Conservation (phyloP, 2,113 vertebrate genomes). For the Globicephala melas region DNA sequence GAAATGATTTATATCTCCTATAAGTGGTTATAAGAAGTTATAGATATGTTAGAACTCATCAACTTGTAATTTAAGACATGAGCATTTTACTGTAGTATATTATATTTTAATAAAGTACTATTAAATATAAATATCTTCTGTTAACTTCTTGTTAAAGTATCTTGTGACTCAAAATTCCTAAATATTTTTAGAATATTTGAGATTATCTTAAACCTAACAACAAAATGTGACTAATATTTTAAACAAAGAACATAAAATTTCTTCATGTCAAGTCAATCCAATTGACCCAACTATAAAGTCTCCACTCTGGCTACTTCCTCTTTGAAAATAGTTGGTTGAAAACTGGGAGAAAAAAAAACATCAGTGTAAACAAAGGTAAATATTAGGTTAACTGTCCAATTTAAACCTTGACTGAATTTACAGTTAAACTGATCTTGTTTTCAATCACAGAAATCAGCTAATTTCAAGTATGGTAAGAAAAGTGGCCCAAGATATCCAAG, state of each 20-base stretch:
- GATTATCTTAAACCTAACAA: not conserved
- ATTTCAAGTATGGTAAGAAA: not conserved
- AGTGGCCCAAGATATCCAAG: not conserved
- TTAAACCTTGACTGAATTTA: not conserved
- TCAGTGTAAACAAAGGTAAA: not conserved
- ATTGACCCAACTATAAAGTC: not conserved
- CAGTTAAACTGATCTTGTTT: not conserved
- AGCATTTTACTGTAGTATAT: not conserved
- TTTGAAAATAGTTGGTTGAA: not conserved
- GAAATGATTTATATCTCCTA: not conserved
- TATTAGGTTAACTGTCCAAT: not conserved
- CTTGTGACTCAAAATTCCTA: not conserved
- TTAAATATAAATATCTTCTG: not conserved
- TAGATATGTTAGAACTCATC: not conserved
- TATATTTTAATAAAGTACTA: not conserved
- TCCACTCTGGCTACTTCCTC: not conserved
- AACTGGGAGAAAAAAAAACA: not conserved
- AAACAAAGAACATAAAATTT: not conserved
- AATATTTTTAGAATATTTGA: not conserved
- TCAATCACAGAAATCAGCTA: not conserved
- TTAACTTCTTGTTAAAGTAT: not conserved
- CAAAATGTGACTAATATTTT: not conserved
- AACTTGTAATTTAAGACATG: not conserved
- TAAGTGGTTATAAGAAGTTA: not conserved
- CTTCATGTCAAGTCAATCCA: not conserved